These are phyloP conservation scores for Montipora cactus DNA, from an alignment of 64 coral and sea anemone genomes.

Conservation along the genomic window DNA sequence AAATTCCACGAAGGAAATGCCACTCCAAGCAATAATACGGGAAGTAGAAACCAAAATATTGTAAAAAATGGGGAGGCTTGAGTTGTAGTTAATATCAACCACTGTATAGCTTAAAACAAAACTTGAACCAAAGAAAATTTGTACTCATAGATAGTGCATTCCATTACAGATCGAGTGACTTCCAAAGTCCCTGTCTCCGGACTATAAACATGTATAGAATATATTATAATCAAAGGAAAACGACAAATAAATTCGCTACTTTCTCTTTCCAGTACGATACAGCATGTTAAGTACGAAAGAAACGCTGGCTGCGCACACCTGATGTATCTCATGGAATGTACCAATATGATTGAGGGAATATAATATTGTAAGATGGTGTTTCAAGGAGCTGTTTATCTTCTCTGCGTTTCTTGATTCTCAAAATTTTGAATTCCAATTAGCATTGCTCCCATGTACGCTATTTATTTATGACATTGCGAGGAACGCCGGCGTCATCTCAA, in stretches of 20 bases:
- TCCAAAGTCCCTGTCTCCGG: constrained; percentile 33
- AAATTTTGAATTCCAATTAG: not conserved
- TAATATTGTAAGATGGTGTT: too few species aligned
- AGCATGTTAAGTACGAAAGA: too few species aligned
- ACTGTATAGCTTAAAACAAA: constrained; percentile 19
- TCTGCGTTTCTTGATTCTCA: not conserved
- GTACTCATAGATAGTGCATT: constrained; percentile 53
- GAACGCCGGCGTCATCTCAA: not conserved
- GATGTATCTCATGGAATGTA: too few species aligned
- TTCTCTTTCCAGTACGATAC: not conserved
- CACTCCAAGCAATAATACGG: constrained; percentile 11
- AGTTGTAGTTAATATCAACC: not conserved
- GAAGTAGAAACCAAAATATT: constrained; percentile 74
- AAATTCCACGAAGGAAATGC: constrained; percentile 90
- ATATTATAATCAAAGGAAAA: constrained; percentile 42
- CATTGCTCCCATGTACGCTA: constrained; percentile 4
- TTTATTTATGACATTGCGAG: constrained; percentile 18
- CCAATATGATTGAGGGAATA: too few species aligned
- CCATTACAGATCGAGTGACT: constrained; percentile 25
- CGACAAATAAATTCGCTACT: constrained; percentile 12
- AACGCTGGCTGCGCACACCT: too few species aligned
- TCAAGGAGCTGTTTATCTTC: not conserved
- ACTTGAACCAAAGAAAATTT: not conserved
- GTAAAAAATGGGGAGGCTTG: constrained; percentile 74
- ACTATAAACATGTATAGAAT: constrained; percentile 53